Base-by-base conservation (phyloP, 2,797 vertebrate species). In the Channa striata region DNA sequence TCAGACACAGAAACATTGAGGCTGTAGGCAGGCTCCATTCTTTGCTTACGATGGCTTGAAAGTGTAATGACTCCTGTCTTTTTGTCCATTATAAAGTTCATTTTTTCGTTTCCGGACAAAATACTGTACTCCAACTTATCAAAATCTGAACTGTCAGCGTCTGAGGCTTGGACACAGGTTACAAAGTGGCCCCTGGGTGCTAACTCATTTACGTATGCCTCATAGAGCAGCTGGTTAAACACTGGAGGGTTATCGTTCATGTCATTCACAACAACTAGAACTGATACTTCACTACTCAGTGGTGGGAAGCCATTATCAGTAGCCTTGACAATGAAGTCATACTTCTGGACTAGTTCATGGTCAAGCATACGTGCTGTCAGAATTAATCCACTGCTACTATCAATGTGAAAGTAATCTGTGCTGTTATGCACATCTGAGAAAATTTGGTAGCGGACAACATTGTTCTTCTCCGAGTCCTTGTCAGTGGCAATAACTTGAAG, bases 351-450 rank as follows among this genome's bases (percentile, higher is more conserved):
- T 12, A 93, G 76, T 68, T 99, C 98, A 16, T 98, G 96, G 89
- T 99, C 98, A 11, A 99, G 88, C 90, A 96, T 94, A 10, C 98
- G 95, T 0, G 98, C 97, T 2, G 98, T 99, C 40, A 99, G 92
- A 78, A 99, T 99, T 34, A 99, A 89, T 37, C 98, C 98, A 53
- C 97, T 99, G 76, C 95, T 94, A 21, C 97, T 97, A 74, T 99
- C 98, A 46, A 99, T 97, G 87, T 99, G 97, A 77, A 99, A 99
- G 80, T 97, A 97, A 72, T 99, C 98, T 0, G 97, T 97, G 88
- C 95, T 97, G 87, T 99, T 98, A 64, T 95, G 96, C 8, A 88
- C 91, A 57, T 96, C 95, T 30, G 97, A 96, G 68, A 98, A 95
- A 73, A 99, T 97, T 85, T 99, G 97, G 83, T 99, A 99, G 30